These are phyloP conservation scores for Proctacanthus coquilletti DNA, from an alignment of 1,140 invertebrate genomes.

Conservation along the genomic window DNA sequence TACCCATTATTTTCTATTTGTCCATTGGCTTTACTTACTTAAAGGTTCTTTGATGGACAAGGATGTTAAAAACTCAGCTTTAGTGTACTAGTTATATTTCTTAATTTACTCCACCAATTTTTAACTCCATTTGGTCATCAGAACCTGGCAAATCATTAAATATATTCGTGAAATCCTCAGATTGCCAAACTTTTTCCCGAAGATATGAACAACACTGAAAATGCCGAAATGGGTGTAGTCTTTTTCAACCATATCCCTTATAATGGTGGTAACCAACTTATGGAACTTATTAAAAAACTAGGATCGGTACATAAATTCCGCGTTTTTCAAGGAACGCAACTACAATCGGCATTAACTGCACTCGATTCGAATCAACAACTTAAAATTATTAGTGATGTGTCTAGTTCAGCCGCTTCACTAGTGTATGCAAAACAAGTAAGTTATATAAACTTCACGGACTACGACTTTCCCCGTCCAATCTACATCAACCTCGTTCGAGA, in stretches of 20 bases:
- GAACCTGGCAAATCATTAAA: too few species aligned
- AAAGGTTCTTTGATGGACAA: too few species aligned
- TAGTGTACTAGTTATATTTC: too few species aligned
- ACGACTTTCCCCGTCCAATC: slow-evolving; percentile 61
- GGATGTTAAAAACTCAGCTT: too few species aligned
- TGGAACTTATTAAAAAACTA: slow-evolving; percentile 46
- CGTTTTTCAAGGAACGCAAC: too few species aligned
- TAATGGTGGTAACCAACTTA: slow-evolving; percentile 61
- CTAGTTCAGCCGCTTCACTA: slow-evolving; percentile 49
- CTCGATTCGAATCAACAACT: slow-evolving; percentile 66
- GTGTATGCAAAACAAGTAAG: slow-evolving; percentile 2
- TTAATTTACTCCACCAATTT: too few species aligned
- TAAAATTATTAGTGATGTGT: slow-evolving; percentile 48
- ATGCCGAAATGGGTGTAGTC: slow-evolving; percentile 47
- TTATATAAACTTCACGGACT: slow-evolving; percentile 36
- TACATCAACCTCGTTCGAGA: slow-evolving; percentile 79
- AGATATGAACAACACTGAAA: slow-evolving; percentile 56
- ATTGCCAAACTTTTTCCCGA: slow-evolving; percentile 12
- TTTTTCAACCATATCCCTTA: slow-evolving; percentile 74
- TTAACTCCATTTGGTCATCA: too few species aligned
- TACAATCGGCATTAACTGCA: too few species aligned
- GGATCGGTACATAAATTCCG: slow-evolving; percentile 52
- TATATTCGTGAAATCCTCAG: too few species aligned
- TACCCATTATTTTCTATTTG: too few species aligned
- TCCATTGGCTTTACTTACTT: too few species aligned